Evolutionary conservation across 2,113 vertebrate genomes (phyloP).

Genomic region (Macquaria australasica): DNA sequence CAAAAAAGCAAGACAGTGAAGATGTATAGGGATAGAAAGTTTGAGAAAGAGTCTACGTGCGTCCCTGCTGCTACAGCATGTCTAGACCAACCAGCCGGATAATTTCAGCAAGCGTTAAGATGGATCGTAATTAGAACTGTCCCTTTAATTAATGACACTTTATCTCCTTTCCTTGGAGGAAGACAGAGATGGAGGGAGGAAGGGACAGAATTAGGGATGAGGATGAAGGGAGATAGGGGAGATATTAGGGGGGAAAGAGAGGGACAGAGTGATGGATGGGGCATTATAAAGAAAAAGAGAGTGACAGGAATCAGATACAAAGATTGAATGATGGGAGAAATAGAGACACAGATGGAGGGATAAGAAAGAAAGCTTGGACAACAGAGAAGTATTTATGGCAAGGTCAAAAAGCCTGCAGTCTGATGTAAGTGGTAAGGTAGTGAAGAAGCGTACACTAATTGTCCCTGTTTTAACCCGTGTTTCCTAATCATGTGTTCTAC

Average conservation of each 20-base stretch:
- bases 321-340: conserved; percentile 15
- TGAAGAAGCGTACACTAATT: not conserved
- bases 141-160: conserved; percentile 78
- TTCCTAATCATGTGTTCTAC: no score
- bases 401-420: not conserved
- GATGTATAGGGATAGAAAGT: not conserved
- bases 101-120: conserved; percentile 57
- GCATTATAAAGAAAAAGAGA: conserved; percentile 5
- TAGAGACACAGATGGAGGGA: conserved; percentile 3
- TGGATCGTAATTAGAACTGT: conserved; percentile 73
- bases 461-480: no score
- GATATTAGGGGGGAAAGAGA: conserved; percentile 21
- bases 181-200: conserved; percentile 51
- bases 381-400: not conserved
- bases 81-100: conserved; percentile 43
- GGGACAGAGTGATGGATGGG: conserved; percentile 31
- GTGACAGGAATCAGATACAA: conserved; percentile 13
- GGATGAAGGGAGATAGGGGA: conserved; percentile 19
- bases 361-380: not conserved
- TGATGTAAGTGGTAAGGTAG: not conserved
- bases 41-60: not conserved
- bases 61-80: conserved; percentile 11
- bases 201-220: conserved; percentile 32
- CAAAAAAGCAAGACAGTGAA: not conserved
- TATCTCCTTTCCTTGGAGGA: conserved; percentile 56